phyloP scores from a whole-genome alignment of 2,113 vertebrate species.

The Macquaria australasica region DNA sequence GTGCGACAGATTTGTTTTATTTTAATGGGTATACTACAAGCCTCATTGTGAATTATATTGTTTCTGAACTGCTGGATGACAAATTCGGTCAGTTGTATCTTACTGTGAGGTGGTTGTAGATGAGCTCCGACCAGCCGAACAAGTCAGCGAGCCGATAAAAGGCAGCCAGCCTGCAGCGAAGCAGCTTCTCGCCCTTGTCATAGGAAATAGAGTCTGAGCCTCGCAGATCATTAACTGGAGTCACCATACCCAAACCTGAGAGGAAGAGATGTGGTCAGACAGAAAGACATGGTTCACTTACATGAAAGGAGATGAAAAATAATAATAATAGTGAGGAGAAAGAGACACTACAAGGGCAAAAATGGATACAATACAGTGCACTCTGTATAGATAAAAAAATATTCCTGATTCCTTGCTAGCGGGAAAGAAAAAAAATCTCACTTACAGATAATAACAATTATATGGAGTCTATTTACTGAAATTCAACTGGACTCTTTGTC shows the following conservation, averaged over 20 bases:
- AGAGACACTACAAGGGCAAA: background rate
- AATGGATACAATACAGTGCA: background rate
- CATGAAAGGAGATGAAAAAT: background rate
- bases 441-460: background rate
- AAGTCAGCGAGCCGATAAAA: slow-evolving; percentile 96
- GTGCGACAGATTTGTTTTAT: too few species aligned
- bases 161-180: slow-evolving; percentile 95
- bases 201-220: slow-evolving; percentile 98
- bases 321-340: background rate
- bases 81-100: slow-evolving; percentile 1
- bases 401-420: background rate
- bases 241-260: slow-evolving; percentile 98
- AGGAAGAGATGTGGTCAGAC: background rate
- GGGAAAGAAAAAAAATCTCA: background rate
- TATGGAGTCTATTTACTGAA: background rate
- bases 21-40: background rate
- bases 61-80: background rate
- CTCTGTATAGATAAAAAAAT: background rate
- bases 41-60: background rate
- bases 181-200: slow-evolving; percentile 96
- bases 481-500: slow-evolving; percentile 34
- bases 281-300: background rate
- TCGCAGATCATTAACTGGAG: slow-evolving; percentile 96
- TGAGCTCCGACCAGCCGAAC: slow-evolving; percentile 98
- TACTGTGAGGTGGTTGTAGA: slow-evolving; percentile 99